A percentile compares a stretch with the other conserved stretches of the same genome.
Evolutionary conservation across 2,888 invertebrate species (phyloP).

Genomic region (Clitarchus hookeri): DNA sequence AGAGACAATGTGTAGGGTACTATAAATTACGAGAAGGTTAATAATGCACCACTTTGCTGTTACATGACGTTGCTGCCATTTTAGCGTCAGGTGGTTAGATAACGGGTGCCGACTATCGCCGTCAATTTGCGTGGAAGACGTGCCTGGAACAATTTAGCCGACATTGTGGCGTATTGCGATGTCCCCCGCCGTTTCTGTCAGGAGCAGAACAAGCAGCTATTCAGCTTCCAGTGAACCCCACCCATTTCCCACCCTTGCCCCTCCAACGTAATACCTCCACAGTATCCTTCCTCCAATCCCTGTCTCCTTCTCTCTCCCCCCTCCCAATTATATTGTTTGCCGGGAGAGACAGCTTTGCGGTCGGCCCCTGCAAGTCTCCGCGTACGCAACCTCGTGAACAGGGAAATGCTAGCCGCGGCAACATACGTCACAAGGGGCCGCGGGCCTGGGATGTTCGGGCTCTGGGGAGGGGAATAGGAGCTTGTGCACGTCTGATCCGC

Average conservation of each 20-base stretch:
- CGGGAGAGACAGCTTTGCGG: background rate
- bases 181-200: background rate
- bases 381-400: background rate
- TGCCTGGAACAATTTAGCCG: background rate
- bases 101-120: background rate
- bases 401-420: background rate
- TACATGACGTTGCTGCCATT: background rate
- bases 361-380: background rate
- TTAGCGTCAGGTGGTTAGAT: background rate
- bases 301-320: background rate
- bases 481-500: too few species aligned
- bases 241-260: background rate
- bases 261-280: background rate
- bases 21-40: background rate
- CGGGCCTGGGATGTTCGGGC: background rate
- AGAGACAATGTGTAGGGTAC: too few species aligned
- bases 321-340: background rate
- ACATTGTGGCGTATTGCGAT: background rate
- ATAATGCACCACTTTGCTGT: background rate
- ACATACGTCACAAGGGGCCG: background rate
- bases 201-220: constrained; percentile 9
- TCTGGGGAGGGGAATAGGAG: background rate
- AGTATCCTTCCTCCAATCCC: background rate
- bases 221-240: background rate
- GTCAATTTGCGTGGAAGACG: constrained; percentile 2